phyloP scores from a whole-genome alignment of 1,140 invertebrate genomes.

The Bombus breviceps region DNA sequence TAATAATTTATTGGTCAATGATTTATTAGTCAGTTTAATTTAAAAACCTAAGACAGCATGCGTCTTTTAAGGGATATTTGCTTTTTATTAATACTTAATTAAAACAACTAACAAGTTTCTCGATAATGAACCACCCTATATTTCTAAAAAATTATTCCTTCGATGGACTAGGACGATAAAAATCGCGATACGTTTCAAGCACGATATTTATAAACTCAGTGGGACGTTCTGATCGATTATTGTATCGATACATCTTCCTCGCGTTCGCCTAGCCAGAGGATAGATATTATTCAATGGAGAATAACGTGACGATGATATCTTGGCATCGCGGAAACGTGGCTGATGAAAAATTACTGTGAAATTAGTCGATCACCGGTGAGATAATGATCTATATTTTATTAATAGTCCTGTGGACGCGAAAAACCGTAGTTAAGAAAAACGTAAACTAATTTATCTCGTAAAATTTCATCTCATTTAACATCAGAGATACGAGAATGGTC shows the following conservation, averaged over 20 bases:
- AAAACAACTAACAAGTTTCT: no score
- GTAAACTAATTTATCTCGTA: conserved; percentile 3
- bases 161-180: not conserved
- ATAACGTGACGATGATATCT: conserved; percentile 4
- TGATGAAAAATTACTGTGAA: conserved; percentile 21
- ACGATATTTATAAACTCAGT: conserved; percentile 10
- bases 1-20: no score
- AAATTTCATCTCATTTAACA: not conserved
- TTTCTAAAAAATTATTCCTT: not conserved
- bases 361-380: conserved; percentile 1
- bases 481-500: not conserved
- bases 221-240: conserved; percentile 4
- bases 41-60: no score
- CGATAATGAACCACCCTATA: no score
- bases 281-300: conserved; percentile 17
- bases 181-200: not conserved
- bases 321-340: not conserved
- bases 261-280: not conserved
- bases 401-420: not conserved
- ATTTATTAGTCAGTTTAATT: no score
- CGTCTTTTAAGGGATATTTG: no score
- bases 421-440: not conserved
- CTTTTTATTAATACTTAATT: no score
- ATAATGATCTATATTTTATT: conserved; percentile 15
- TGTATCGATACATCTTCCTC: not conserved